These are phyloP conservation scores for Toxotes lorentzi DNA, from an alignment of 2,797 vertebrate species.

Conservation along the genomic window DNA sequence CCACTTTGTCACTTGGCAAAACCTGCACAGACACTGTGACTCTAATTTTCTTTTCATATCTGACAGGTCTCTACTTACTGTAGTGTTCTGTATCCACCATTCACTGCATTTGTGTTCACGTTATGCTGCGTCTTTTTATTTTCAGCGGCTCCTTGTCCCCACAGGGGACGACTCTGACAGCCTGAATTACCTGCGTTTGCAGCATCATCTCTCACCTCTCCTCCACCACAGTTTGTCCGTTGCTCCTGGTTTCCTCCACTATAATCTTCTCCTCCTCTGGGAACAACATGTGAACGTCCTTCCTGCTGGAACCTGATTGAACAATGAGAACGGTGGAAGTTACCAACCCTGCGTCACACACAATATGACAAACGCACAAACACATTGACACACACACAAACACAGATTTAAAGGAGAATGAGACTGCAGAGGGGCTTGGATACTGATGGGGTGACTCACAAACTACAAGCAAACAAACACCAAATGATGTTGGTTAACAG, in stretches of 20 bases:
- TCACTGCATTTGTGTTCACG: background rate
- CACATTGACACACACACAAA: background rate
- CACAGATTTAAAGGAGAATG: background rate
- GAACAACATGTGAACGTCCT: slow-evolving; percentile 93
- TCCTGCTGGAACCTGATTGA: slow-evolving; percentile 91
- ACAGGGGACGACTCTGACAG: too few species aligned
- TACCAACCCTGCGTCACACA: background rate
- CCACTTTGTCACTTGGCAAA: background rate
- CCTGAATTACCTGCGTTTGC: rapidly evolving
- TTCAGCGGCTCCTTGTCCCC: background rate
- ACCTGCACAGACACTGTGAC: too few species aligned
- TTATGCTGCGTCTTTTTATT: background rate
- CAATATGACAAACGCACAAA: background rate
- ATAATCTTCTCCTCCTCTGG: slow-evolving; percentile 97
- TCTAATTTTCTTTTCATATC: too few species aligned
- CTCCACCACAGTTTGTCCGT: slow-evolving; percentile 95
- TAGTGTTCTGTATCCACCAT: background rate
- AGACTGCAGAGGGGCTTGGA: background rate
- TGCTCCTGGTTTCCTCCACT: slow-evolving; percentile 95
- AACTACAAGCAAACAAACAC: slow-evolving; percentile 14
- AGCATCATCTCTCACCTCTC: slow-evolving; percentile 93
- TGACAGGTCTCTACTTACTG: too few species aligned
- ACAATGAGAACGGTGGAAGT: slow-evolving; percentile 10
- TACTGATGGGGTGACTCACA: background rate
- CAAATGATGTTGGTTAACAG: background rate